Percentiles rank a stretch among this genome's conserved stretches.
Evolutionary conservation across 2,888 invertebrate genomes (phyloP).

Genomic region (Syritta pipiens): DNA sequence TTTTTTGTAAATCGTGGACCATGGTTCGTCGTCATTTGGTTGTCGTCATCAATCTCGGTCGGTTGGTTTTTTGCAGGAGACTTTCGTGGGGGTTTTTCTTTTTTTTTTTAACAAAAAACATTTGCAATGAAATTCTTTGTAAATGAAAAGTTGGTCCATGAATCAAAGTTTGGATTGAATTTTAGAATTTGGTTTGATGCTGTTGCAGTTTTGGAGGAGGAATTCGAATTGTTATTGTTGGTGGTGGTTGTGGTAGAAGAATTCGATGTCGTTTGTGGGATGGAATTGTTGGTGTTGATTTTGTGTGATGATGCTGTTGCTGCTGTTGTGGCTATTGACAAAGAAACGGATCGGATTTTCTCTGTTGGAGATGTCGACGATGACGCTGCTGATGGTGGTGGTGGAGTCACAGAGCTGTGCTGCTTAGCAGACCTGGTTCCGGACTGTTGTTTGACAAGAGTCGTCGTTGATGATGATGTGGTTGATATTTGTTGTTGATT

Average conservation of each 20-base stretch:
- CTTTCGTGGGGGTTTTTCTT: background rate
- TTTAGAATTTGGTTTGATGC: slow-evolving; percentile 70
- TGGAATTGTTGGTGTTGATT: slow-evolving; percentile 66
- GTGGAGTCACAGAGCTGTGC: slow-evolving; percentile 31
- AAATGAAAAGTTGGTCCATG: slow-evolving; percentile 79
- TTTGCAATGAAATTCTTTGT: slow-evolving; percentile 79
- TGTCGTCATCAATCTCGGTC: slow-evolving; percentile 51
- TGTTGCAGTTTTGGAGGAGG: slow-evolving; percentile 40
- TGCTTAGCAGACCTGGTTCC: slow-evolving; percentile 53
- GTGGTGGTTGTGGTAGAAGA: slow-evolving; percentile 39
- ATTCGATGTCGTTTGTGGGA: slow-evolving; percentile 60
- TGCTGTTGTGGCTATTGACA: slow-evolving; percentile 56
- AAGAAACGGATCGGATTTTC: slow-evolving; percentile 57
- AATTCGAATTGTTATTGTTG: slow-evolving; percentile 48
- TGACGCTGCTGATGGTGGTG: slow-evolving; percentile 61
- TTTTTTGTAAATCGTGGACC: slow-evolving; percentile 51
- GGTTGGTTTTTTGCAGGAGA: slow-evolving; percentile 17
- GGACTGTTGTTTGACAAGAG: slow-evolving; percentile 56
- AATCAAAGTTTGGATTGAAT: slow-evolving; percentile 78
- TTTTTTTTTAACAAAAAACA: slow-evolving; percentile 76
- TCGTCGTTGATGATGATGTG: slow-evolving; percentile 23
- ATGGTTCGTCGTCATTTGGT: slow-evolving; percentile 50
- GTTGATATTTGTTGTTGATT: slow-evolving; percentile 59
- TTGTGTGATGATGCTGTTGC: slow-evolving; percentile 43
- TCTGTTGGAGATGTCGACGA: slow-evolving; percentile 67